These are phyloP conservation scores for Phyllotreta cruciferae DNA, from an alignment of 2,888 invertebrate species.

Conservation along the genomic window DNA sequence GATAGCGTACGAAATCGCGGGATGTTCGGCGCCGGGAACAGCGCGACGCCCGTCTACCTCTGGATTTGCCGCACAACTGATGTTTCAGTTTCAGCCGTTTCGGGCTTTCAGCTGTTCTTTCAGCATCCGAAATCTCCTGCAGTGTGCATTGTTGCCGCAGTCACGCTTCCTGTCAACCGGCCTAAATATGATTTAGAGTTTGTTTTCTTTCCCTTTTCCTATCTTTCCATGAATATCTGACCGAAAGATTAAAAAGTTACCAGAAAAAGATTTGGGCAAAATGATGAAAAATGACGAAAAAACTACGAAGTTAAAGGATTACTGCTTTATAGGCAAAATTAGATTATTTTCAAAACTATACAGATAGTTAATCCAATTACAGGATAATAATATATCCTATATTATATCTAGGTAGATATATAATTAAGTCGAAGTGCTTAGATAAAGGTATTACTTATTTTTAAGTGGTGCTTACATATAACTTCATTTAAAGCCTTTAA, in stretches of 20 bases:
- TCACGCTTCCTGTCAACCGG: slow-evolving; percentile 5
- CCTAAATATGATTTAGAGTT: slow-evolving; percentile 21
- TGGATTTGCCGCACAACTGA: slow-evolving; percentile 43
- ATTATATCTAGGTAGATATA: too few relatives aligned
- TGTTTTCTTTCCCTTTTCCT: slow-evolving; percentile 21
- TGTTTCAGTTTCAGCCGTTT: not conserved
- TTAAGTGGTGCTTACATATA: too few relatives aligned
- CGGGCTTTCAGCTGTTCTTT: slow-evolving; percentile 34
- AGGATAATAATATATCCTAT: too few relatives aligned
- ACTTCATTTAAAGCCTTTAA: too few relatives aligned
- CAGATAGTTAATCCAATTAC: too few relatives aligned
- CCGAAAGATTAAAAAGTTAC: slow-evolving; percentile 1
- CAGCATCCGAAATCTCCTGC: slow-evolving; percentile 39
- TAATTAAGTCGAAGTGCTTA: too few relatives aligned
- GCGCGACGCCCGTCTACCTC: slow-evolving; percentile 22
- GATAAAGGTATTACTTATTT: too few relatives aligned
- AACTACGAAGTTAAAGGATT: too few relatives aligned
- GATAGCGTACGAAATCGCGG: slow-evolving; percentile 9
- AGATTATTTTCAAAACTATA: too few relatives aligned
- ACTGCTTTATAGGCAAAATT: too few relatives aligned
- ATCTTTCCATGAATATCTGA: slow-evolving; percentile 11
- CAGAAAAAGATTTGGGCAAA: not conserved
- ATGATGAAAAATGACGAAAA: too few relatives aligned
- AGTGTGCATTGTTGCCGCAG: slow-evolving; percentile 38
- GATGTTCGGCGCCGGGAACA: slow-evolving; percentile 1